phyloP scores from a whole-genome alignment of 2,888 invertebrate species.

The Andrena trimmerana region DNA sequence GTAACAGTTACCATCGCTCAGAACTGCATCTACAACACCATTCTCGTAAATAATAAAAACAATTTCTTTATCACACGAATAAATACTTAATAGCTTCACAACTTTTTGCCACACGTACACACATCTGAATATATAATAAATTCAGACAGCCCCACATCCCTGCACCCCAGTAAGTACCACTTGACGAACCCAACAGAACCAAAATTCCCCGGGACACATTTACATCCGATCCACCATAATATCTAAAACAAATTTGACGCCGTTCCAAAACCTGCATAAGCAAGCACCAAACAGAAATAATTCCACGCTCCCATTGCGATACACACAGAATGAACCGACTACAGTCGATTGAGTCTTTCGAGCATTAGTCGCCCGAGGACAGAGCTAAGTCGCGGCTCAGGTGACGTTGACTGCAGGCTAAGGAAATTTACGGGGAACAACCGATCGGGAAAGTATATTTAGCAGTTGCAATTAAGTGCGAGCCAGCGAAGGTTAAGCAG shows the following conservation, averaged over 20 bases:
- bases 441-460: slow-evolving; percentile 60
- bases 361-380: neutral
- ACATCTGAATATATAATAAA: too few relatives aligned
- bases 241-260: neutral
- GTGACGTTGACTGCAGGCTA: slow-evolving; percentile 19
- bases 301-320: neutral
- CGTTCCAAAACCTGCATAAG: too few relatives aligned
- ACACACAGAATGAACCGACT: neutral
- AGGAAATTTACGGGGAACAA: slow-evolving; percentile 36
- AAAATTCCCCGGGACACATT: too few relatives aligned
- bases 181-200: too few relatives aligned
- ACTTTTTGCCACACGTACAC: too few relatives aligned
- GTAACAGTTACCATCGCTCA: too few relatives aligned
- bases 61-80: too few relatives aligned
- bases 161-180: too few relatives aligned
- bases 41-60: too few relatives aligned
- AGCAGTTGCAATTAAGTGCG: slow-evolving; percentile 67
- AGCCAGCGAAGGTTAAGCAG: slow-evolving; percentile 69
- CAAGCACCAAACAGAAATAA: neutral
- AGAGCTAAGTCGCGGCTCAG: slow-evolving; percentile 19
- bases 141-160: too few relatives aligned
- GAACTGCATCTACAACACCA: too few relatives aligned
- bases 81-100: too few relatives aligned
- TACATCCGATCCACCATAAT: neutral
- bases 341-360: slow-evolving; percentile 5